A percentile compares a stretch with the other conserved stretches of the same genome.
Evolutionary conservation across 2,888 invertebrate species (phyloP).

Genomic region (Athalia cordata): DNA sequence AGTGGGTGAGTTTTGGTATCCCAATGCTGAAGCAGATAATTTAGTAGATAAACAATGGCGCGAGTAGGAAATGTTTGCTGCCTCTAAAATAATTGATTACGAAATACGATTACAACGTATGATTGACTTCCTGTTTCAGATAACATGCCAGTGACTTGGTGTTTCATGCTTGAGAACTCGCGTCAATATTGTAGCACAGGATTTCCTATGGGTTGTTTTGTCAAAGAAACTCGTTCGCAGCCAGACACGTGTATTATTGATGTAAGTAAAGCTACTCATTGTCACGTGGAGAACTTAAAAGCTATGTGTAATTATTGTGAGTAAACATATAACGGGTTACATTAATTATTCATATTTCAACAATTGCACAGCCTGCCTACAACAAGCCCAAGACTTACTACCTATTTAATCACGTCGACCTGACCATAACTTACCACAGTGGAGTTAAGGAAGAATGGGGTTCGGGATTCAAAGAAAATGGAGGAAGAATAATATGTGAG

Average conservation of each 20-base stretch:
- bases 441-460: constrained; percentile 93
- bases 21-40: no score
- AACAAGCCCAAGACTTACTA: constrained; percentile 87
- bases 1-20: constrained; percentile 74
- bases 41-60: no score
- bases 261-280: constrained; percentile 52
- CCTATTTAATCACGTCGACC: constrained; percentile 97
- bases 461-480: constrained; percentile 83
- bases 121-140: constrained; percentile 76
- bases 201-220: constrained; percentile 98
- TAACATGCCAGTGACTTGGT: constrained; percentile 99
- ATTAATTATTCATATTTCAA: neutral
- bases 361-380: constrained; percentile 73
- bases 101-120: neutral
- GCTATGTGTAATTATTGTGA: neutral
- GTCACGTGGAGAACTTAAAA: neutral
- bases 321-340: neutral
- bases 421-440: constrained; percentile 94
- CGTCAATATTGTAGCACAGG: constrained; percentile 93
- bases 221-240: constrained; percentile 74
- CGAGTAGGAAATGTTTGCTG: no score
- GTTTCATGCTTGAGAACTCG: constrained; percentile 84
- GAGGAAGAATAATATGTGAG: constrained; percentile 87
- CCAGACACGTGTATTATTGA: constrained; percentile 65
- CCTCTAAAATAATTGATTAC: neutral